Evolutionary conservation across 2,797 vertebrate genomes (phyloP).

Genomic region (Jordanella pulchra): DNA sequence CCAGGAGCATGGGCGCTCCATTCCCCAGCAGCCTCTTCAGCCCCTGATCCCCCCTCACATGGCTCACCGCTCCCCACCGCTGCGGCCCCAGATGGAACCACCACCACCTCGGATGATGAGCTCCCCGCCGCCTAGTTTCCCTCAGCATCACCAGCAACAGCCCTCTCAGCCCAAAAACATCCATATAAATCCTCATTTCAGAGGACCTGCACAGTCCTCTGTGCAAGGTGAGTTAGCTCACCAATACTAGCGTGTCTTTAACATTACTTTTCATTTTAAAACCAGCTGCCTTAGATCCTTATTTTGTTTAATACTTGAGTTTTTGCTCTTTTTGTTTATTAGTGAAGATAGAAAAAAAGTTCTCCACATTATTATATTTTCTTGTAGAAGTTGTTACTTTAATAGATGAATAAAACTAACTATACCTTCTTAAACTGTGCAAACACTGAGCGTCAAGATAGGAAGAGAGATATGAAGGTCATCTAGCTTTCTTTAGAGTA

Average conservation of each 20-base stretch:
- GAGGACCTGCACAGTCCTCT: constrained; percentile 88
- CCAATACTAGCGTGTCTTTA: background rate
- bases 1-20: constrained; percentile 72
- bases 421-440: no score
- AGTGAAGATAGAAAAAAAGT: background rate
- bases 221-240: constrained; percentile 85
- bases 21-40: constrained; percentile 84
- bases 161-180: constrained; percentile 94
- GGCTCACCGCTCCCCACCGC: constrained; percentile 85
- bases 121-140: constrained; percentile 83
- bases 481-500: no score
- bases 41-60: constrained; percentile 89
- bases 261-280: background rate
- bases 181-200: constrained; percentile 99
- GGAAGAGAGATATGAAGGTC: no score
- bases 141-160: constrained; percentile 78
- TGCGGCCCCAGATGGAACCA: constrained; percentile 86
- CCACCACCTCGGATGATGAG: constrained; percentile 82
- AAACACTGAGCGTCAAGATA: no score
- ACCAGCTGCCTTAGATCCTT: background rate
- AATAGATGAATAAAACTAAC: no score
- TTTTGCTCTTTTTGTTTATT: background rate
- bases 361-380: background rate
- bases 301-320: background rate
- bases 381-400: background rate